A percentile compares a stretch with the other conserved stretches of the same genome.
Conservation (phyloP, 2,888 invertebrate species). For the Aromia moschata region DNA sequence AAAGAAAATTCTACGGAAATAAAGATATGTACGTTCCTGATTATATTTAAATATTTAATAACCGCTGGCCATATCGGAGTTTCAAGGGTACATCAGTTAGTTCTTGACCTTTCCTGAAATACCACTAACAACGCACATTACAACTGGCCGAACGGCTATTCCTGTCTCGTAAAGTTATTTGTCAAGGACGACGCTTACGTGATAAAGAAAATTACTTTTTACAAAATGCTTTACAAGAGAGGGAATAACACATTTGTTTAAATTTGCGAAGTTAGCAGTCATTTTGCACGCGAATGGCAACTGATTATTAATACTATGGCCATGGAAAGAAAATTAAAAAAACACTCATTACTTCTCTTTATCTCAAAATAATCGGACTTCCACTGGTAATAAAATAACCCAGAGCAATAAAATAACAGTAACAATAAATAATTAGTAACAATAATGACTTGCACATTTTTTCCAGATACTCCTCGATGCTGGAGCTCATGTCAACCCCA, state of each 20-base stretch:
- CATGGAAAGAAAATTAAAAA: too few species aligned
- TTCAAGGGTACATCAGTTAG: conserved; percentile 22
- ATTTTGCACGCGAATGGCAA: conserved; percentile 9
- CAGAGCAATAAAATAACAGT: too few species aligned
- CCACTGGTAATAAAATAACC: too few species aligned
- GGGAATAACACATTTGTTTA: conserved; percentile 4
- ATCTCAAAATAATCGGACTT: too few species aligned
- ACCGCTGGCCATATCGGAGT: conserved; percentile 1
- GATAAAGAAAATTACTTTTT: conserved; percentile 30
- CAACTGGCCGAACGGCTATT: conserved; percentile 31
- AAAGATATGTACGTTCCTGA: not conserved
- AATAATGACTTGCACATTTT: too few species aligned
- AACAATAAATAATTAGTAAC: too few species aligned
- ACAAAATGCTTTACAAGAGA: conserved; percentile 7
- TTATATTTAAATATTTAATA: conserved; percentile 18
- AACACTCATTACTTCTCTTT: too few species aligned
- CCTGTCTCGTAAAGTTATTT: conserved; percentile 30
- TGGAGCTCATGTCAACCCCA: conserved; percentile 85
- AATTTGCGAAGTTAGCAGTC: not conserved
- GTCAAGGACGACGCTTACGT: conserved; percentile 41
- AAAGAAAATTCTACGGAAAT: not conserved
- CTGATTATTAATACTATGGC: too few species aligned
- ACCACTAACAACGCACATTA: conserved; percentile 20
- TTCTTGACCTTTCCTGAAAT: conserved; percentile 31
- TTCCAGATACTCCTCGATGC: conserved; percentile 78